Evolutionary conservation across 2,113 vertebrate genomes (phyloP), one percentile per base, ranked within the genome.

Genomic region (Cricetomys ansorgei): DNA sequence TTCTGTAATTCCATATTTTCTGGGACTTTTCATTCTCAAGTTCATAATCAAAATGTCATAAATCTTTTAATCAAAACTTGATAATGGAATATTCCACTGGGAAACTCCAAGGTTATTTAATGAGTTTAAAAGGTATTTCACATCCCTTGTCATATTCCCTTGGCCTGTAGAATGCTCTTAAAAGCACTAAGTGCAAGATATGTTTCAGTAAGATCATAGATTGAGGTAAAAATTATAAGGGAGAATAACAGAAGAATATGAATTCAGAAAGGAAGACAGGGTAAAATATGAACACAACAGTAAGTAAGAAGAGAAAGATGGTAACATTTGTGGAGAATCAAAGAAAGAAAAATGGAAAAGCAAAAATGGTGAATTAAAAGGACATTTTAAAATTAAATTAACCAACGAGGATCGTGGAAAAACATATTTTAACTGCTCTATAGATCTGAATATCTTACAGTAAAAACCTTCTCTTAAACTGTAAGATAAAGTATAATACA

Each of bases 1-100:
- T 2, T 81, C 43, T 75, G 13, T 72, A 77, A 92, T 97, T 94
- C 72, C 67, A 84, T 62, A 84, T 79, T 95, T 94, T 94, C 65
- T 91, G 40, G 72, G 37, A 72, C 12, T 84, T 93, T 95, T 90
- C 45, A 76, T 77, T 93, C 70, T 92, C 53, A 95, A 73, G 13
- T 90, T 92, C 11, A 83, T 91, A 94, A 94, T 90, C 50, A 48
- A 91, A 97, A 94, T 80, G 3, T 13, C 87, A 73, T 92, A 77
- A 95, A 83, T 92, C 55, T 88, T 75, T 94, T 72, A 93, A 94
- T 70, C 45, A 91, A 90, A 70, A 11, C 27, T 70, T 88, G 57
- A 12, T 95, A 90, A 94, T 16, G 76, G 75, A 93, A 59, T 76
- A 55, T 90, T 92, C 65, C 1, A 81, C 21, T 27, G 69, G 88